These are phyloP conservation scores for Patella caerulea DNA, from an alignment of 2,888 invertebrate species.

Conservation along the genomic window DNA sequence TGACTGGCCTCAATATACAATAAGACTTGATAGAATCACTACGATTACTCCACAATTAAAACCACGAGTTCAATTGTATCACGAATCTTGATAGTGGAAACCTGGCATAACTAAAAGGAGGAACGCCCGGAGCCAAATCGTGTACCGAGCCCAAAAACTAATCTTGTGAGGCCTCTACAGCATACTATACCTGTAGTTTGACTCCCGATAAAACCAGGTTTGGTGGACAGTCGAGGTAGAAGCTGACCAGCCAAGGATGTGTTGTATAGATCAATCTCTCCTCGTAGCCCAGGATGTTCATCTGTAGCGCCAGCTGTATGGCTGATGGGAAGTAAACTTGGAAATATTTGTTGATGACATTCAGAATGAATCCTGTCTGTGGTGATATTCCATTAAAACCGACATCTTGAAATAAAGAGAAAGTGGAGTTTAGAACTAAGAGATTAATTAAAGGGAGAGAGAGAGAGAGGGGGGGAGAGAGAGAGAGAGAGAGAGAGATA, in stretches of 20 bases:
- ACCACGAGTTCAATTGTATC: too few species aligned
- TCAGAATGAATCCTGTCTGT: slow-evolving; percentile 56
- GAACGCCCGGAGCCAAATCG: neutral
- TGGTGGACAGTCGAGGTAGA: slow-evolving; percentile 65
- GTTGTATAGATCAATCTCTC: slow-evolving; percentile 66
- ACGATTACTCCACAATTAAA: too few species aligned
- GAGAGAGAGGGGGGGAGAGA: too few species aligned
- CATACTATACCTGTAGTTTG: slow-evolving; percentile 37
- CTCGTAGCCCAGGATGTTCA: slow-evolving; percentile 46
- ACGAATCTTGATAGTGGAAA: too few species aligned
- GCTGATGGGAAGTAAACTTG: slow-evolving; percentile 61
- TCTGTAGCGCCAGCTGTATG: slow-evolving; percentile 38
- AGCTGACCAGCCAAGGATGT: slow-evolving; percentile 66
- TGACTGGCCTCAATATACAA: too few species aligned
- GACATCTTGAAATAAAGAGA: slow-evolving; percentile 48
- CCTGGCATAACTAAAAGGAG: neutral
- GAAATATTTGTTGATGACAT: slow-evolving; percentile 65
- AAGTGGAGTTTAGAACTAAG: neutral
- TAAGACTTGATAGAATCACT: too few species aligned
- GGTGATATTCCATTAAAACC: slow-evolving; percentile 57
- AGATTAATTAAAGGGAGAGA: too few species aligned
- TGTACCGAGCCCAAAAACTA: neutral
- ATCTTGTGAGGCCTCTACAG: too few species aligned
- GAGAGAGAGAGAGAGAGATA: too few species aligned
- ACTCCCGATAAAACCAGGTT: slow-evolving; percentile 47